These are phyloP conservation scores for Lithophane semibrunnea DNA, from an alignment of 2,888 invertebrate genomes.

Conservation along the genomic window DNA sequence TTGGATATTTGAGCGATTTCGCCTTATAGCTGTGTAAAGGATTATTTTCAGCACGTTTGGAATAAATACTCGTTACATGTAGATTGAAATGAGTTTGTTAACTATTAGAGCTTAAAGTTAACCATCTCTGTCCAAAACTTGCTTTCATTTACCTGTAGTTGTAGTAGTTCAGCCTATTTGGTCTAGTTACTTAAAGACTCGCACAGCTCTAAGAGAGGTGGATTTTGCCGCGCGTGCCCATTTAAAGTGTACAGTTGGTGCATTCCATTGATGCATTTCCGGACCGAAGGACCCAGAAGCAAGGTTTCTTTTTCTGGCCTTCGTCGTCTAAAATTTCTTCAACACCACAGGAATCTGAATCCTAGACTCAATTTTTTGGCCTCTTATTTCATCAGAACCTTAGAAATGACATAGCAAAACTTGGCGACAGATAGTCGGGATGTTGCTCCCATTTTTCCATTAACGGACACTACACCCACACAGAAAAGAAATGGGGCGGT, in stretches of 20 bases:
- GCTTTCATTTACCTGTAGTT: no score
- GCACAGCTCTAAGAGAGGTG: no score
- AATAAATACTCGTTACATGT: not conserved
- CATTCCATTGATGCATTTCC: not conserved
- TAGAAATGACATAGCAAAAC: not conserved
- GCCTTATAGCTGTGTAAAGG: not conserved
- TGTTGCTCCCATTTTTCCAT: constrained; percentile 33
- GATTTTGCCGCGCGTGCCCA: not conserved
- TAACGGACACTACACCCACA: constrained; percentile 38
- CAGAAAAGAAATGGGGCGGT: constrained; percentile 33
- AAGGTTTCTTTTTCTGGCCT: not conserved
- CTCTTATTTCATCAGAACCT: not conserved
- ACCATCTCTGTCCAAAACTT: no score
- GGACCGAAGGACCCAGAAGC: not conserved
- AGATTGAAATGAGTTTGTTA: not conserved
- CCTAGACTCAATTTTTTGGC: not conserved
- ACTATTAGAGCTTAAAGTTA: no score
- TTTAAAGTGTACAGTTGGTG: not conserved
- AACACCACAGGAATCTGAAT: no score
- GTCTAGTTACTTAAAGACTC: not conserved
- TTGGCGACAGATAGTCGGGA: constrained; percentile 46
- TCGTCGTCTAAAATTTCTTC: no score
- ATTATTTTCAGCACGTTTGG: not conserved
- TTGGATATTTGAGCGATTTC: constrained; percentile 10
- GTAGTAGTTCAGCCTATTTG: not conserved